phyloP scores from a whole-genome alignment of 2,797 vertebrate species.

The Lateolabrax maculatus region DNA sequence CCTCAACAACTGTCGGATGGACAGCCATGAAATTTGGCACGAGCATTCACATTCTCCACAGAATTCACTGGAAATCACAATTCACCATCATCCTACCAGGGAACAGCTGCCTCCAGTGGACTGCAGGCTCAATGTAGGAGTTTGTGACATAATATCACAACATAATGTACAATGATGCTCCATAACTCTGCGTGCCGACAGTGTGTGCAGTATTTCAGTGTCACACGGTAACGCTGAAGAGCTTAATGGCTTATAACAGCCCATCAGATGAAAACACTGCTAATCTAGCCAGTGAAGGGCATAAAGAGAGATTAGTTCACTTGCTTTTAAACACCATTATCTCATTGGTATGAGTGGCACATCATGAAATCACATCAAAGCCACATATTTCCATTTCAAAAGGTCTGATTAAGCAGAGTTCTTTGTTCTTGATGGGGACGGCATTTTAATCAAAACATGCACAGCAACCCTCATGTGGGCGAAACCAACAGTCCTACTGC shows the following conservation, averaged over 20 bases:
- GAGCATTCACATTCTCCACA: neutral
- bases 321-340: conserved; percentile 48
- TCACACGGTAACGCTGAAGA: conserved; percentile 12
- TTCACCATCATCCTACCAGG: conserved; percentile 10
- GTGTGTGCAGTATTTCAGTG: neutral
- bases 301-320: conserved; percentile 25
- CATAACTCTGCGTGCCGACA: conserved; percentile 20
- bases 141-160: conserved; percentile 49
- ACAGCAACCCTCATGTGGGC: conserved; percentile 3
- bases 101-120: conserved; percentile 11
- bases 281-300: conserved; percentile 33
- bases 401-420: conserved; percentile 16
- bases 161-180: conserved; percentile 27
- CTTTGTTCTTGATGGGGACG: neutral
- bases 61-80: conserved; percentile 37
- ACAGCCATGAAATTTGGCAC: neutral
- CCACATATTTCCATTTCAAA: conserved; percentile 61
- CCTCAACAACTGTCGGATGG: neutral
- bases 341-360: conserved; percentile 39
- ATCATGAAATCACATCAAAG: conserved; percentile 53
- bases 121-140: neutral
- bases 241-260: conserved; percentile 23
- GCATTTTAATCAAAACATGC: conserved; percentile 38
- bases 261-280: conserved; percentile 34
- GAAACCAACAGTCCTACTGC: conserved; percentile 12